Evolutionary conservation across 2,113 vertebrate genomes (phyloP), one percentile per base, ranked within the genome.

Genomic region (Onychorhynchus coronatus): DNA sequence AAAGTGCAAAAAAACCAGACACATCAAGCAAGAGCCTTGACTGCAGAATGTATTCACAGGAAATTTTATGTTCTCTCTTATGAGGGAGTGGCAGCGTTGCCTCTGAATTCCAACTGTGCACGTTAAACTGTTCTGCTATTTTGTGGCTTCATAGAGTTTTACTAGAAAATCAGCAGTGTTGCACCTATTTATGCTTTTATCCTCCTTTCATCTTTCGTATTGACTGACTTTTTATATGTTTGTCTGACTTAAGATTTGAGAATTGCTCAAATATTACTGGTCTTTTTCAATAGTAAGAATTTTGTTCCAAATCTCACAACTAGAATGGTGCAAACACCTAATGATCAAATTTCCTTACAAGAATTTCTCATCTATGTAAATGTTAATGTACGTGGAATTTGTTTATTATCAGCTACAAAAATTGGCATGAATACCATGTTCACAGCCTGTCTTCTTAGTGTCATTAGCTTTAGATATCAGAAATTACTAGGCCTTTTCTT

Each of bases 41-140:
- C 14, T 81, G n/a, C 41, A 65, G 30, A 71, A 75, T n/a, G 9
- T 75, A 20, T 74, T 95, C 52, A 55, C 12, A 63, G 30, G 14
- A 75, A 84, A 31, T 59, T 67, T 89, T 75, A 22, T 9, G 13
- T 92, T 91, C 37, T 71, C 3, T 70, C 8, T 33, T 67, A 42
- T 10, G 10, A 61, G 20, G 58, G 16, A 47, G 27, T 44, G 22
- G 8, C 33, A 47, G 39, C 59, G 77, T 83, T 91, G 61, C 89
- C 90, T 97, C 52, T 76, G 83, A 89, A 93, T 97, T 93, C 82
- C 61, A 78, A 2, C 78, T 93, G 80, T 91, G 76, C 88, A 91
- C 86, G 78, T 97, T 93, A 95, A 93, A 94, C 73, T 61, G 71
- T 95, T 91, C 44, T 50, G 49, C 67, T 70, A 72, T 81, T 30